phyloP scores from a whole-genome alignment of 2,113 vertebrate species.

The Oreochromis spilurus region DNA sequence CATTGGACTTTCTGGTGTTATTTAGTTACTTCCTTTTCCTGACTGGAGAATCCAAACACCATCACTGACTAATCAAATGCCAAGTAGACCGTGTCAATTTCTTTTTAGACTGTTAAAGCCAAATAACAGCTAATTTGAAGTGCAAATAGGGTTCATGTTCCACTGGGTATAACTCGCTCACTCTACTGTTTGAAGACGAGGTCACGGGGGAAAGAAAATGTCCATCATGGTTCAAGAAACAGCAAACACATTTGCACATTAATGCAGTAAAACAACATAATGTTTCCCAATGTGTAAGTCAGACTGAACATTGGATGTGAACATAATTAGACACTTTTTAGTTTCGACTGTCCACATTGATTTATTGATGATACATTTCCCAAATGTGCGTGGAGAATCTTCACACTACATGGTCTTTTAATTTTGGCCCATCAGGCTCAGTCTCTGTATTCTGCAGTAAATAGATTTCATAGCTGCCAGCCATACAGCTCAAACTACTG shows the following conservation, averaged over 20 bases:
- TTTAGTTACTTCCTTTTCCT: neutral
- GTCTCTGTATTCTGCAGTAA: constrained; percentile 13
- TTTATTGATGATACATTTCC: constrained; percentile 40
- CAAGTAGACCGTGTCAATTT: neutral
- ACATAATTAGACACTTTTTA: constrained; percentile 35
- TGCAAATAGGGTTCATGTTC: neutral
- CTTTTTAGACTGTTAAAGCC: neutral
- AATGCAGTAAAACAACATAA: constrained; percentile 10
- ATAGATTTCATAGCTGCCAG: constrained; percentile 46
- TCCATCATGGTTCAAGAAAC: constrained; percentile 1
- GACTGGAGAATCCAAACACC: neutral
- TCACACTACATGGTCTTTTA: constrained; percentile 32
- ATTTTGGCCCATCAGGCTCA: constrained; percentile 17
- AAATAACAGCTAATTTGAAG: neutral
- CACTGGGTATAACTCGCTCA: neutral
- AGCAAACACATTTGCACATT: neutral
- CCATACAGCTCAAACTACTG: constrained; percentile 9
- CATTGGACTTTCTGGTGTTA: constrained; percentile 5
- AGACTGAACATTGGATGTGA: constrained; percentile 2
- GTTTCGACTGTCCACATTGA: constrained; percentile 39
- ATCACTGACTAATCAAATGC: neutral
- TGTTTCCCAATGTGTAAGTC: neutral
- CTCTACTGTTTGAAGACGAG: constrained; percentile 12
- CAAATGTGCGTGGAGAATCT: constrained; percentile 31
- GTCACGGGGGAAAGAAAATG: neutral